A percentile compares a stretch with the other conserved stretches of the same genome.
These are phyloP conservation scores for Eublepharis macularius DNA, from an alignment of 2,113 vertebrate species.

Conservation along the genomic window DNA sequence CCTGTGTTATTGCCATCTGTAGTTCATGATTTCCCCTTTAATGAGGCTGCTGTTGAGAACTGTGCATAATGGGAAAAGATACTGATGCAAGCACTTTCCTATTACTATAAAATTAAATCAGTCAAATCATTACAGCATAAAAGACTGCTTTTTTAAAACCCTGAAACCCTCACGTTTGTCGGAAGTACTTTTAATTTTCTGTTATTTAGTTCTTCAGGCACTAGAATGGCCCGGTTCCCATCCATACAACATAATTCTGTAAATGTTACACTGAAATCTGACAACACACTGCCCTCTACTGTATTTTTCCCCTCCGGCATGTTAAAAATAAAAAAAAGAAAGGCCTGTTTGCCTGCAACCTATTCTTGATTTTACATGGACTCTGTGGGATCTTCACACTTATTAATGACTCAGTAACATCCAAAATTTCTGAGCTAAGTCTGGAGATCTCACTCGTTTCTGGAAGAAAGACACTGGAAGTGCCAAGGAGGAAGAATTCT, in stretches of 20 bases:
- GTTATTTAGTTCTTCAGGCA: constrained; percentile 53
- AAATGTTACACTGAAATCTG: constrained; percentile 59
- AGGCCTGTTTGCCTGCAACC: neutral
- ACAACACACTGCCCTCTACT: constrained; percentile 72
- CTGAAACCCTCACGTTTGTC: constrained; percentile 33
- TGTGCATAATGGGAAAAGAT: constrained; percentile 38
- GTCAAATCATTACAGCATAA: constrained; percentile 41
- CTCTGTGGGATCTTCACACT: constrained; percentile 59
- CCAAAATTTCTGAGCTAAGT: constrained; percentile 41
- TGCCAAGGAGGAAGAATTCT: neutral
- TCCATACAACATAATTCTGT: constrained; percentile 29
- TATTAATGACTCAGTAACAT: constrained; percentile 59
- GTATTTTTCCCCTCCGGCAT: constrained; percentile 51
- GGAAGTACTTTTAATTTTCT: constrained; percentile 61
- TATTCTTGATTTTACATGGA: constrained; percentile 56
- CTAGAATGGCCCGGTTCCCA: constrained; percentile 45
- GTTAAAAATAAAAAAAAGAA: constrained; percentile 22
- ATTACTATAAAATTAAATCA: constrained; percentile 61
- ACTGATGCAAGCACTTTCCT: constrained; percentile 53
- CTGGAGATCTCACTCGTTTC: constrained; percentile 55
- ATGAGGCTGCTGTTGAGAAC: constrained; percentile 57
- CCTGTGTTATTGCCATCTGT: constrained; percentile 53
- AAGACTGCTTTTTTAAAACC: constrained; percentile 33
- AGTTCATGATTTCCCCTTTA: constrained; percentile 45
- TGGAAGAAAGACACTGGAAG: neutral